Percentiles rank a stretch among this genome's conserved stretches.
These are phyloP conservation scores for Chrysodeixis includens DNA, from an alignment of 2,888 invertebrate species.

Conservation along the genomic window DNA sequence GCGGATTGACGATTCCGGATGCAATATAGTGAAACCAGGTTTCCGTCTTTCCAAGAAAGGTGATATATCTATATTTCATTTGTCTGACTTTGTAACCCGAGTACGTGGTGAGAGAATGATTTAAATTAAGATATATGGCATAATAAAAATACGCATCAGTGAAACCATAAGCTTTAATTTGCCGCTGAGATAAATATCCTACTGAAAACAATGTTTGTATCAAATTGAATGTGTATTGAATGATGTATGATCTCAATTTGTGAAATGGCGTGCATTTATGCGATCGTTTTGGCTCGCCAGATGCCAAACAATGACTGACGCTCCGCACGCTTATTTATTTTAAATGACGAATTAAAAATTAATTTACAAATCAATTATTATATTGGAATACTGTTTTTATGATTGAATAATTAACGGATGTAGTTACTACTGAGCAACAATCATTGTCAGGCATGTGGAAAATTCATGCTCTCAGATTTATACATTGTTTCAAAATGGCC, in stretches of 20 bases:
- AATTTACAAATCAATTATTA: conserved; percentile 57
- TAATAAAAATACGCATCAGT: conserved; percentile 17
- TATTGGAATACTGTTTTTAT: conserved; percentile 45
- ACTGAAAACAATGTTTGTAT: conserved; percentile 65
- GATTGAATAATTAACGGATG: conserved; percentile 13
- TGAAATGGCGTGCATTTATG: conserved; percentile 75
- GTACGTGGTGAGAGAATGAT: not conserved
- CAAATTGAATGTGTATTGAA: conserved; percentile 71
- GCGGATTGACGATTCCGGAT: no score
- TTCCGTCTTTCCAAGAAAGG: no score
- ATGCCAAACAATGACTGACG: conserved; percentile 72
- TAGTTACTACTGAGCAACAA: not conserved
- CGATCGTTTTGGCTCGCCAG: conserved; percentile 70
- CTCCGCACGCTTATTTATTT: conserved; percentile 64
- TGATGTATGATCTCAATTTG: conserved; percentile 79
- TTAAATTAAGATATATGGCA: not conserved
- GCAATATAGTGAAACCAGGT: no score
- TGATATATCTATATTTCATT: not conserved
- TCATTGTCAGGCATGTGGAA: not conserved
- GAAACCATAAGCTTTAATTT: conserved; percentile 56
- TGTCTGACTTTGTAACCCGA: not conserved
- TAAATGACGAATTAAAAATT: conserved; percentile 68
- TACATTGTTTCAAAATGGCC: no score
- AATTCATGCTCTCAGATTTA: not conserved
- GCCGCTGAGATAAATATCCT: conserved; percentile 58